Conservation (phyloP, 2,113 vertebrate genomes). For the Gorsachius goisagi region DNA sequence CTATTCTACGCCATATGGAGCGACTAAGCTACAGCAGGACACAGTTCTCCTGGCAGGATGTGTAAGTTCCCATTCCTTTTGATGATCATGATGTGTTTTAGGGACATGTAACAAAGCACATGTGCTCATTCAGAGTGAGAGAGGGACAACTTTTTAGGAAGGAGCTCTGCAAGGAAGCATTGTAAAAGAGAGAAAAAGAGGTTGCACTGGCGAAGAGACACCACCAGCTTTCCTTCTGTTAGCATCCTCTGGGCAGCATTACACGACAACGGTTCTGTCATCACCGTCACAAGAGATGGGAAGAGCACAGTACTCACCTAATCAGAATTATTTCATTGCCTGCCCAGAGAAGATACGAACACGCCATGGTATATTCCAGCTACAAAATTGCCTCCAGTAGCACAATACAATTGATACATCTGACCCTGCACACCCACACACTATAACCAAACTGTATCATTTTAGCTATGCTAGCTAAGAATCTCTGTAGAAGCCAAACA, state of each 20-base stretch:
- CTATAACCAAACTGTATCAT: neutral
- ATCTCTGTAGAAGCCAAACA: neutral
- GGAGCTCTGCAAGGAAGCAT: neutral
- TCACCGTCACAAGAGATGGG: neutral
- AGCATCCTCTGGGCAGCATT: neutral
- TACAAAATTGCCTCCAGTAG: neutral
- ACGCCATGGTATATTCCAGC: neutral
- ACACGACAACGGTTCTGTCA: neutral
- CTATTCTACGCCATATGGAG: neutral
- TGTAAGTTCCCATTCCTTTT: neutral
- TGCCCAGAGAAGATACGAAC: neutral
- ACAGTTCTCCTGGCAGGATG: neutral
- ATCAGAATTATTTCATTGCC: neutral
- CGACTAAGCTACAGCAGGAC: neutral
- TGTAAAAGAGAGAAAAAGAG: neutral
- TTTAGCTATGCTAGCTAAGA: neutral
- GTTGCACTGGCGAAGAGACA: neutral
- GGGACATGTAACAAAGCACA: neutral
- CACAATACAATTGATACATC: neutral
- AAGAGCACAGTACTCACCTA: neutral
- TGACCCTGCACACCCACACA: neutral
- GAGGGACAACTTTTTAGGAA: neutral
- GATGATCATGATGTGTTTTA: neutral
- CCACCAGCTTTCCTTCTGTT: neutral
- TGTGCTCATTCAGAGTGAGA: neutral